These are phyloP conservation scores for Pantherophis alleghaniensis DNA, from an alignment of 2,797 vertebrate genomes.

Conservation along the genomic window DNA sequence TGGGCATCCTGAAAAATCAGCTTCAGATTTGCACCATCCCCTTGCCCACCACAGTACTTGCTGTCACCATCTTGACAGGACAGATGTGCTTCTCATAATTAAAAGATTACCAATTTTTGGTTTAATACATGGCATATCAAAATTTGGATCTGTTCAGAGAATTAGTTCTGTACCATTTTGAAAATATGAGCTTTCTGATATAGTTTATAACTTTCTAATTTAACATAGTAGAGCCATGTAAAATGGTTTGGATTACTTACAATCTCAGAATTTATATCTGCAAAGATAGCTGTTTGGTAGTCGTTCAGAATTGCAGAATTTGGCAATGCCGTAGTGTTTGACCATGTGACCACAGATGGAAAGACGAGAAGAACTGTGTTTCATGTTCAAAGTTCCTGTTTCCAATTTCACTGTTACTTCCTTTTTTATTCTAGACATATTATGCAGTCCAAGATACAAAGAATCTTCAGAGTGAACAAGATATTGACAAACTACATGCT, in stretches of 20 bases:
- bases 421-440: slow-evolving; percentile 78
- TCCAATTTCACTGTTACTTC: not conserved
- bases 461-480: slow-evolving; percentile 85
- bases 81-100: not conserved
- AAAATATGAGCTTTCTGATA: not conserved
- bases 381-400: not conserved
- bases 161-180: not conserved
- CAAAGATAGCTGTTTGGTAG: not conserved
- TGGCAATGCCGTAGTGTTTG: not conserved
- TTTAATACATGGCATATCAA: not conserved
- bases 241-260: not conserved
- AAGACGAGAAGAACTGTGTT: not conserved
- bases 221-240: not conserved
- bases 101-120: not conserved
- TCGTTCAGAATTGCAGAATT: not conserved
- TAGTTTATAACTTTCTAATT: not conserved
- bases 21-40: not conserved
- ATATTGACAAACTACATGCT: slow-evolving; percentile 85
- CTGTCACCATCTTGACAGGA: not conserved
- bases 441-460: slow-evolving; percentile 95
- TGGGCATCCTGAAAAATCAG: not conserved
- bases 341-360: not conserved
- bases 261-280: not conserved
- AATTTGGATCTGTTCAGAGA: not conserved
- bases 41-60: not conserved